A percentile compares a stretch with the other conserved stretches of the same genome.
phyloP scores from a whole-genome alignment of 2,113 vertebrate species.

The Erinaceus europaeus region DNA sequence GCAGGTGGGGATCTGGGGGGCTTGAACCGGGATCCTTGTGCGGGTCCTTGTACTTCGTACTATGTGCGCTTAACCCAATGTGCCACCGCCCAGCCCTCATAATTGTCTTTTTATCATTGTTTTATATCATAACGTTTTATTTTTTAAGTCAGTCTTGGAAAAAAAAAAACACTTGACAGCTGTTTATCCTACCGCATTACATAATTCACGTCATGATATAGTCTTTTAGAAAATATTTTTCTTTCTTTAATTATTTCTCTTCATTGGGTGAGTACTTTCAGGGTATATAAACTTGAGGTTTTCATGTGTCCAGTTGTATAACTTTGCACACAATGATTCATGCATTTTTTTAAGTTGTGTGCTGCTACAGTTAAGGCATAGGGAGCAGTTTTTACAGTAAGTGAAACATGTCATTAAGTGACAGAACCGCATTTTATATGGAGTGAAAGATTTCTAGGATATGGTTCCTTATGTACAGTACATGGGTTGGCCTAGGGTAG shows the following conservation, averaged over 20 bases:
- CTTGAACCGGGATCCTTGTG: no score
- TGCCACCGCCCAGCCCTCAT: no score
- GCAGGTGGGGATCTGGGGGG: no score
- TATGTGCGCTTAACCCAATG: no score
- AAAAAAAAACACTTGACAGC: background rate
- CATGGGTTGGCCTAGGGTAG: background rate
- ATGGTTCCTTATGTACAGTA: constrained; percentile 20
- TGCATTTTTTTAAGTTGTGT: background rate
- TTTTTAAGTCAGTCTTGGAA: background rate
- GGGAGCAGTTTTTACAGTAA: background rate
- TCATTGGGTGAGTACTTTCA: background rate
- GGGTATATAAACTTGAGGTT: background rate
- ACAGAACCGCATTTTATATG: background rate
- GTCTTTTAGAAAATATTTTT: background rate
- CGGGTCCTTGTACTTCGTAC: no score
- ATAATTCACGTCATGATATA: background rate
- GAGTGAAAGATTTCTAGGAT: background rate
- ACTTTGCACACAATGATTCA: background rate
- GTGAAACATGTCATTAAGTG: background rate
- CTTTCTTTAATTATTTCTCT: no score
- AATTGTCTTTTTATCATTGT: no score
- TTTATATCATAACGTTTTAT: background rate
- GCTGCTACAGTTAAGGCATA: background rate
- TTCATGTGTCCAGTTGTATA: background rate
- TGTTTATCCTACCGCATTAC: background rate